phyloP scores from a whole-genome alignment of 2,113 vertebrate species.

The Pterocles orientalis region DNA sequence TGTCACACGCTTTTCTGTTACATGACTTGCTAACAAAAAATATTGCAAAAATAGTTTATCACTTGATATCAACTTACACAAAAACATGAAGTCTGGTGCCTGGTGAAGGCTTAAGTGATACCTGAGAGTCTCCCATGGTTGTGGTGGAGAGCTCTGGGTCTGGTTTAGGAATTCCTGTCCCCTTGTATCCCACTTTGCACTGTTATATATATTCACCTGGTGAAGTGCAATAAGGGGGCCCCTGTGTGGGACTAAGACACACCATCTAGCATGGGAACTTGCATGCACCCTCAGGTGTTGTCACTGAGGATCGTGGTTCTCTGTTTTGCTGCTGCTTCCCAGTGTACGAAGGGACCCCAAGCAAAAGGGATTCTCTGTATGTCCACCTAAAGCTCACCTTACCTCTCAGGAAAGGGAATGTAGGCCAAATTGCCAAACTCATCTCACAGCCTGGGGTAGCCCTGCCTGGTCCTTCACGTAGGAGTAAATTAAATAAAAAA shows the following conservation, averaged over 20 bases:
- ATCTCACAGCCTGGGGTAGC: background rate
- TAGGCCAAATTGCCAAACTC: background rate
- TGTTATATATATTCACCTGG: accelerated
- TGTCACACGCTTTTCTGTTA: accelerated
- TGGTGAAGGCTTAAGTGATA: background rate
- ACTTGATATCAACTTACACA: background rate
- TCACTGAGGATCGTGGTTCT: background rate
- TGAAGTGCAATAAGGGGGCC: background rate
- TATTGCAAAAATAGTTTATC: background rate
- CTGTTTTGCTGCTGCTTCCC: background rate
- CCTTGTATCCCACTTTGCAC: background rate
- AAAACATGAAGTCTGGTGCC: background rate
- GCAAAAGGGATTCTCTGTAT: background rate
- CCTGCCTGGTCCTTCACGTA: background rate
- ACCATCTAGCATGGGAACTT: background rate
- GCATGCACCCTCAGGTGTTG: background rate
- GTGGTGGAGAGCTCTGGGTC: background rate
- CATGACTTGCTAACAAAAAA: background rate
- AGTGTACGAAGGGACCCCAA: background rate
- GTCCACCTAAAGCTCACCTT: background rate
- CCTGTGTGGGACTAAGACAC: background rate
- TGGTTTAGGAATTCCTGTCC: background rate
- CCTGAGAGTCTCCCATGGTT: accelerated
- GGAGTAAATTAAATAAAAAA: background rate
- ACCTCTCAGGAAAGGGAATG: background rate